Conservation (phyloP, 2,113 vertebrate genomes). For the Trogon melanurus region DNA sequence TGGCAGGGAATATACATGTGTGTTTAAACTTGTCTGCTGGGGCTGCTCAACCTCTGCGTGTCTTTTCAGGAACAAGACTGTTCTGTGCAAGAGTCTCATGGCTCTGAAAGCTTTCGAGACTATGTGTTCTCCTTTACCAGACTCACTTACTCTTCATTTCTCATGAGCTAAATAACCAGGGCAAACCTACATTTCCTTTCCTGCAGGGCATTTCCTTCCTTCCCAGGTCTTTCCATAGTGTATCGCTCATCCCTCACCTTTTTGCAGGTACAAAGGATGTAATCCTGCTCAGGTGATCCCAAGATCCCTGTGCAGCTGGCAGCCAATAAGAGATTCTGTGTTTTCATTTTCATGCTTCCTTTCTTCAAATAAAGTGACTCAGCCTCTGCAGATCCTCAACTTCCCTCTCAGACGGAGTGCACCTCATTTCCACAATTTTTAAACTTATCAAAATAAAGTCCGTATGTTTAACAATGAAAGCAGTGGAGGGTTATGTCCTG, state of each 20-base stretch:
- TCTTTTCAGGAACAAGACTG: background rate
- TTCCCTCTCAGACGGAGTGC: background rate
- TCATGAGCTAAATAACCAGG: background rate
- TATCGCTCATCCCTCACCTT: accelerated
- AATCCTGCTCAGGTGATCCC: background rate
- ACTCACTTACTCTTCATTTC: background rate
- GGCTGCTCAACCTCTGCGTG: background rate
- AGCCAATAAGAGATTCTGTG: background rate
- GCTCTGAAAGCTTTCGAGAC: background rate
- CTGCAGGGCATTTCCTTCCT: background rate
- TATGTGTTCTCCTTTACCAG: background rate
- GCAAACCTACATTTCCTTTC: background rate
- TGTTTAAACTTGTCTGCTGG: background rate
- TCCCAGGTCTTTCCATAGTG: background rate
- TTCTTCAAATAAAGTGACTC: slow-evolving; percentile 35
- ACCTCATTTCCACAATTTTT: slow-evolving; percentile 23
- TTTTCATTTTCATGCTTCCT: background rate
- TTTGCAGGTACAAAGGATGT: background rate
- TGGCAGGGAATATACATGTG: background rate
- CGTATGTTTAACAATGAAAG: background rate
- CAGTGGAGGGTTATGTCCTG: background rate
- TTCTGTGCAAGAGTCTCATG: background rate
- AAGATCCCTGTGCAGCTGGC: background rate
- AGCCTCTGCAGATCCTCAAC: slow-evolving; percentile 5
- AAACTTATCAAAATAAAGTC: slow-evolving; percentile 20